Conservation (phyloP, 1,140 invertebrate species). For the Drosophila asahinai region DNA sequence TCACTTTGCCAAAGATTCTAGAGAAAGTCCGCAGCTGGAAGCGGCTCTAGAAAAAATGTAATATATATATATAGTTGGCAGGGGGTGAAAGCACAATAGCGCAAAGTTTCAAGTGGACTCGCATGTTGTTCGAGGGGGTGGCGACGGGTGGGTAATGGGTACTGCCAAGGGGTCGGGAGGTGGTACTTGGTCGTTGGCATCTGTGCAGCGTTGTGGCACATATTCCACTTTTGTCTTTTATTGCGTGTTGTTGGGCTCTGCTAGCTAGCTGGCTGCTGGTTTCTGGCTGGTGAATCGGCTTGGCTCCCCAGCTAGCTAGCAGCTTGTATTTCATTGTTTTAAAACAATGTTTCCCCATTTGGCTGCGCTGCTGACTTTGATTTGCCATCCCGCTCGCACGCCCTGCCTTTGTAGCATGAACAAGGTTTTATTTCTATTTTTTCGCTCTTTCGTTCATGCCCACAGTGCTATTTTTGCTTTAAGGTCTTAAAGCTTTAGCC, state of each 20-base stretch:
- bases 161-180: not conserved
- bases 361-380: constrained; percentile 71
- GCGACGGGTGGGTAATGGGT: too few relatives aligned
- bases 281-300: constrained; percentile 36
- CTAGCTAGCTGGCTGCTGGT: not conserved
- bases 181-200: constrained; percentile 65
- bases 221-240: constrained; percentile 83
- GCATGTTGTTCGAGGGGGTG: constrained; percentile 36
- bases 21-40: constrained; percentile 57
- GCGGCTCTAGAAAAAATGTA: constrained; percentile 31
- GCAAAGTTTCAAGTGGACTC: constrained; percentile 80
- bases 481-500: constrained; percentile 40
- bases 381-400: constrained; percentile 63
- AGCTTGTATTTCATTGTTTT: constrained; percentile 75
- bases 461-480: constrained; percentile 34
- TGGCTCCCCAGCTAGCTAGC: constrained; percentile 20
- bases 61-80: constrained; percentile 17
- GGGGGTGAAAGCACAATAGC: constrained; percentile 63
- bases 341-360: constrained; percentile 75
- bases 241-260: constrained; percentile 62
- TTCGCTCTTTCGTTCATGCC: constrained; percentile 15
- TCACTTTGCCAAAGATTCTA: constrained; percentile 64
- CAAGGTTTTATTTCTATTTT: not conserved
- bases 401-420: constrained; percentile 26
- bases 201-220: constrained; percentile 78